Percentiles rank a stretch among this genome's conserved stretches.
phyloP scores from a whole-genome alignment of 2,888 invertebrate species.

The Hoplodrina ambigua region DNA sequence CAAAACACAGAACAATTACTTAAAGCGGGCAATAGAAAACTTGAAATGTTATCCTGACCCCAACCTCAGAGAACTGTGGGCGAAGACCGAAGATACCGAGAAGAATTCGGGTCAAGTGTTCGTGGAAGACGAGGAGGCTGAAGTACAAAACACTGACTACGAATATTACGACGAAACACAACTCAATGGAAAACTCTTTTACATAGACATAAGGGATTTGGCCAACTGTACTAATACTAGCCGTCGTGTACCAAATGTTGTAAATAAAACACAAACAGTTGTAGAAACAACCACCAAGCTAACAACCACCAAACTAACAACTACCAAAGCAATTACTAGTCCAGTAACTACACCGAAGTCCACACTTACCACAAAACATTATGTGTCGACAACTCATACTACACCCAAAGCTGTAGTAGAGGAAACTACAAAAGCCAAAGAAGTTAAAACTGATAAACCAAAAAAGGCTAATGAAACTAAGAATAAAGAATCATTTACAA shows the following conservation, averaged over 20 bases:
- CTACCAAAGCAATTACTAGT: constrained; percentile 40
- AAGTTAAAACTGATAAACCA: constrained; percentile 38
- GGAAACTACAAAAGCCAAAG: constrained; percentile 23
- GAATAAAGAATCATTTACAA: constrained; percentile 73
- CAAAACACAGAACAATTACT: constrained; percentile 76
- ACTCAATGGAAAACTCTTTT: constrained; percentile 85
- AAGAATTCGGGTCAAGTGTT: constrained; percentile 66
- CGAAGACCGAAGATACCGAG: constrained; percentile 73
- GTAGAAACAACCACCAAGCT: constrained; percentile 39
- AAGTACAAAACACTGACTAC: constrained; percentile 73
- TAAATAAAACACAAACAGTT: constrained; percentile 17
- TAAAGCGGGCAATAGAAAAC: constrained; percentile 80
- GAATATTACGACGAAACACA: constrained; percentile 86
- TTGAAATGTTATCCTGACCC: constrained; percentile 81
- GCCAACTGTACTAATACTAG: constrained; percentile 74
- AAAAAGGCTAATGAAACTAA: constrained; percentile 58
- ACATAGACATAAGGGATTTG: constrained; percentile 80
- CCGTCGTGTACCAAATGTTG: constrained; percentile 14
- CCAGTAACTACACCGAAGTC: constrained; percentile 37
- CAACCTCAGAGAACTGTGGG: constrained; percentile 76
- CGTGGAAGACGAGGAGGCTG: constrained; percentile 71
- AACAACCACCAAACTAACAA: constrained; percentile 21
- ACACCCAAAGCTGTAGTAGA: constrained; percentile 8
- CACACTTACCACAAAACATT: constrained; percentile 38
- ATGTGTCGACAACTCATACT: constrained; percentile 10